phyloP scores from a whole-genome alignment of 2,113 vertebrate genomes.

The Entelurus aequoreus region DNA sequence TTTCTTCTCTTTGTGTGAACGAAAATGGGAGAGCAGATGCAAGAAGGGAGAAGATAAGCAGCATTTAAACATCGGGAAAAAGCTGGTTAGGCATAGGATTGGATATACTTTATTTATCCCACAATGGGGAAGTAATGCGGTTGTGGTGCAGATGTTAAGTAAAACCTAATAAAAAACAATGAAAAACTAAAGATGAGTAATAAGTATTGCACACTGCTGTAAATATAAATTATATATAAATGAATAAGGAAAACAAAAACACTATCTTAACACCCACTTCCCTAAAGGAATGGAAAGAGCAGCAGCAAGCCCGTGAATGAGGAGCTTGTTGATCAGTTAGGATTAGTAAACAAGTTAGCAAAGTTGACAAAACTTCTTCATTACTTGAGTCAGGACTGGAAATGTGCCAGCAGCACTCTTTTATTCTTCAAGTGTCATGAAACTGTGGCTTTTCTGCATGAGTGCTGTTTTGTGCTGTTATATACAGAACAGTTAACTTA shows the following conservation, averaged over 20 bases:
- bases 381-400: neutral
- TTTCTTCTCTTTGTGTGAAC: constrained; percentile 25
- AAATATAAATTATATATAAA: no score
- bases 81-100: constrained; percentile 13
- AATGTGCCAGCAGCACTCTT: neutral
- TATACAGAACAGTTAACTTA: neutral
- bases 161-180: no score
- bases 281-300: constrained; percentile 28
- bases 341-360: constrained; percentile 16
- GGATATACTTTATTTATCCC: no score
- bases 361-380: constrained; percentile 21
- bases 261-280: neutral
- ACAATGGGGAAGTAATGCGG: no score
- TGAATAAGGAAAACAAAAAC: no score
- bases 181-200: no score
- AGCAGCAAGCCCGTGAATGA: constrained; percentile 28
- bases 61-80: constrained; percentile 20
- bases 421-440: no score
- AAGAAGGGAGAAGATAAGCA: constrained; percentile 26
- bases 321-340: constrained; percentile 28
- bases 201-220: no score
- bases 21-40: constrained; percentile 38
- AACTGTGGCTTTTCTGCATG: neutral
- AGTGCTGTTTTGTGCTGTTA: neutral
- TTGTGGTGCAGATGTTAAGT: no score